phyloP scores from a whole-genome alignment of 2,888 invertebrate genomes.

The Melinopterus prodromus region DNA sequence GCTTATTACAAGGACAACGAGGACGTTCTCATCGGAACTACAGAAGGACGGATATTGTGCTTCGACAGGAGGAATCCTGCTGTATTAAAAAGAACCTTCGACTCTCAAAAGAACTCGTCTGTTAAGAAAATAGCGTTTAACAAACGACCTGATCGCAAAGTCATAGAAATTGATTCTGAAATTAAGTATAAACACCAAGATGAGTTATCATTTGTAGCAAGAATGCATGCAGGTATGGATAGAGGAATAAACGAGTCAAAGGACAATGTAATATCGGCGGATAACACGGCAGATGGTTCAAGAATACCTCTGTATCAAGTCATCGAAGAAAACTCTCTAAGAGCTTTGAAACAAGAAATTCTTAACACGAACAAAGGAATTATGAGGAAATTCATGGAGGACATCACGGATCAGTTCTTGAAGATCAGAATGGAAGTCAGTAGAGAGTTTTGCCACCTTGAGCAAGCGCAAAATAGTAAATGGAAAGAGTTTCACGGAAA shows the following conservation, averaged over 20 bases:
- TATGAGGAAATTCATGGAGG: slow-evolving; percentile 39
- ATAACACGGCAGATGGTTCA: slow-evolving; percentile 19
- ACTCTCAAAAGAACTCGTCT: slow-evolving; percentile 28
- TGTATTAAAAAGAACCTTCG: slow-evolving; percentile 28
- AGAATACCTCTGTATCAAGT: slow-evolving; percentile 28
- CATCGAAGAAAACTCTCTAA: slow-evolving; percentile 26
- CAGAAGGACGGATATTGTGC: slow-evolving; percentile 44
- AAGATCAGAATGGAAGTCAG: slow-evolving; percentile 45
- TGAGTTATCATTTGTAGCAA: neutral
- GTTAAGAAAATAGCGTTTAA: slow-evolving; percentile 26
- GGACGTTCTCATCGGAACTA: slow-evolving; percentile 45
- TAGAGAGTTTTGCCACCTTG: slow-evolving; percentile 44
- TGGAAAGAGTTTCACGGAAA: slow-evolving; percentile 43
- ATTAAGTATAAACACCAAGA: neutral
- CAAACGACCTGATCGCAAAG: neutral
- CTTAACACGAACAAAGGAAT: slow-evolving; percentile 34
- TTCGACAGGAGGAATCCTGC: slow-evolving; percentile 45
- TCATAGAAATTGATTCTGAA: neutral
- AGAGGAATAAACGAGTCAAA: slow-evolving; percentile 10
- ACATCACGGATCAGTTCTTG: slow-evolving; percentile 44
- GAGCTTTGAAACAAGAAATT: slow-evolving; percentile 30
- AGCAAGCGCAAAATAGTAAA: slow-evolving; percentile 41
- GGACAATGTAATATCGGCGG: slow-evolving; percentile 10
- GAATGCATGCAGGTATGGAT: slow-evolving; percentile 36
- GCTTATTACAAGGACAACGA: slow-evolving; percentile 43